These are phyloP conservation scores for Xylocopa sonorina DNA, from an alignment of 1,140 invertebrate species.

Conservation along the genomic window DNA sequence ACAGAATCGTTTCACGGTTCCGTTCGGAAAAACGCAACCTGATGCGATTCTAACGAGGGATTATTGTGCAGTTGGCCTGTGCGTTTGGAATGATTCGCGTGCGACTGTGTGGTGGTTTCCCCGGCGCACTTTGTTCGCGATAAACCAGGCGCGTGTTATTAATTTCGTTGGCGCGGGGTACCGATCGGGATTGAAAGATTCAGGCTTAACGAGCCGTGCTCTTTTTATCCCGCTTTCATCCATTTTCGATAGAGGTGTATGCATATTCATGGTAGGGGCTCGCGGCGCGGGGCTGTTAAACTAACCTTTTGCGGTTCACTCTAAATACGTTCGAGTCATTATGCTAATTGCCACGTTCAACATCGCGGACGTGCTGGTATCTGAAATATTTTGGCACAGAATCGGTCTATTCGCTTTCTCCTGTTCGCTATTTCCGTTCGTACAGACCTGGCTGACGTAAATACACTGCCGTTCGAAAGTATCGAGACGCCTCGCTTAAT, in stretches of 20 bases:
- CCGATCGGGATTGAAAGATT: not conserved
- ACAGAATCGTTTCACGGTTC: too few relatives aligned
- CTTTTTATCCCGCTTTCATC: conserved; percentile 11
- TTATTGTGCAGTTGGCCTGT: too few relatives aligned
- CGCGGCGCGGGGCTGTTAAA: not conserved
- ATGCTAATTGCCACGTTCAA: conserved; percentile 31
- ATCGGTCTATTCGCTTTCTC: conserved; percentile 10
- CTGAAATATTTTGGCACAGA: conserved; percentile 19
- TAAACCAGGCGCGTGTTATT: not conserved
- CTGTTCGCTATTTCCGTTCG: not conserved
- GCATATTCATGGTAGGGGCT: not conserved
- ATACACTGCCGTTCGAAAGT: too few relatives aligned
- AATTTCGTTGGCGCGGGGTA: not conserved
- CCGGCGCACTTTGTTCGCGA: not conserved
- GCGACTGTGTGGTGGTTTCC: not conserved
- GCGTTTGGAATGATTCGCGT: not conserved
- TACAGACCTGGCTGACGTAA: too few relatives aligned
- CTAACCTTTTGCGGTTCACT: not conserved
- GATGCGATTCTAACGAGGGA: too few relatives aligned
- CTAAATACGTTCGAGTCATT: conserved; percentile 14
- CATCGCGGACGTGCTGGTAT: not conserved
- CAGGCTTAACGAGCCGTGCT: not conserved
- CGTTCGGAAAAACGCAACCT: too few relatives aligned
- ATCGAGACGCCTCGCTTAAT: too few relatives aligned
- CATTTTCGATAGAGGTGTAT: not conserved